Evolutionary conservation across 2,888 invertebrate species (phyloP).

Genomic region (Glyphotaelius pellucidus): DNA sequence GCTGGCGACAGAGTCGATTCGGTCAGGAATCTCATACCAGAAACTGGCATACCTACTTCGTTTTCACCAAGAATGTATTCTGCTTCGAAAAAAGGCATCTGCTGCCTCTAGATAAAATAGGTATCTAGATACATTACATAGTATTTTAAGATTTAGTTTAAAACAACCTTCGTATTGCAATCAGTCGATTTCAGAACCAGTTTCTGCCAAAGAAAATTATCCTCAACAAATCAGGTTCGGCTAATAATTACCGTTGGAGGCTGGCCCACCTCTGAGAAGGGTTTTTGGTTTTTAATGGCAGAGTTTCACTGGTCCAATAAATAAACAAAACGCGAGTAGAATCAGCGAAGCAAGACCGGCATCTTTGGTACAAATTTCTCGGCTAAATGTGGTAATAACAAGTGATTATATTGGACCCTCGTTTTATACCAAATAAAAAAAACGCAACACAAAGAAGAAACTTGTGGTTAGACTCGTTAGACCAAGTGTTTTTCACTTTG

Average conservation of each 20-base stretch:
- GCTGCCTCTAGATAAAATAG: too few species aligned
- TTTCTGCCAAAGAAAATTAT: neutral
- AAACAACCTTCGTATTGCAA: neutral
- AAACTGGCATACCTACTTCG: too few species aligned
- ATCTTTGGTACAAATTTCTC: neutral
- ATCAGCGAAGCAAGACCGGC: neutral
- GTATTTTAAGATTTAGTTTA: neutral
- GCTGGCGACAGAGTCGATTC: too few species aligned
- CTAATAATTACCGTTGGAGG: neutral
- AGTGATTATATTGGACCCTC: neutral
- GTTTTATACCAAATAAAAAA: neutral
- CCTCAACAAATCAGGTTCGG: neutral
- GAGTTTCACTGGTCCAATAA: neutral
- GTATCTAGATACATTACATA: neutral
- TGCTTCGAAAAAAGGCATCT: too few species aligned
- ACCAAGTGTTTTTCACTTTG: neutral
- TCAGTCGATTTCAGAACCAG: neutral
- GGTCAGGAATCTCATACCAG: too few species aligned
- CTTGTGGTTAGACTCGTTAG: neutral
- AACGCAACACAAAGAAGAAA: neutral
- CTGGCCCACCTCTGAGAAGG: neutral
- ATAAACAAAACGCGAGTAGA: neutral
- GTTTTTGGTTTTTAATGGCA: neutral
- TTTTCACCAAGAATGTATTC: too few species aligned
- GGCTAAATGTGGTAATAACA: neutral